phyloP scores from a whole-genome alignment of 2,797 vertebrate species.

The Acanthurus tractus region DNA sequence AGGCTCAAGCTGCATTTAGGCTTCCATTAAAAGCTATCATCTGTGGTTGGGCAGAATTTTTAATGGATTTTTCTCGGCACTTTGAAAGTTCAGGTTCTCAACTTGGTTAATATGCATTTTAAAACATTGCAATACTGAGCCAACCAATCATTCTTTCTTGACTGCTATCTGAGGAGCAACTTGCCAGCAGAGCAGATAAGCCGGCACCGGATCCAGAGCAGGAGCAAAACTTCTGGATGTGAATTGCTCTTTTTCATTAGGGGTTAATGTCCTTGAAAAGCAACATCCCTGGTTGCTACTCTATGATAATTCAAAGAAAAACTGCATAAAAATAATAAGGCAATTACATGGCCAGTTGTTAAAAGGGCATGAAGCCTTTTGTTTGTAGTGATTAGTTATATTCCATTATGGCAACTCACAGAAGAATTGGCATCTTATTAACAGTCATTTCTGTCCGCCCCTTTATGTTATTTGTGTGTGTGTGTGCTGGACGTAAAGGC shows the following conservation, averaged over 20 bases:
- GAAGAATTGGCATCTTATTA: constrained; percentile 24
- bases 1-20: constrained; percentile 74
- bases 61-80: constrained; percentile 66
- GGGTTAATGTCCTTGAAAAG: constrained; percentile 49
- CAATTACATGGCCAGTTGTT: constrained; percentile 32
- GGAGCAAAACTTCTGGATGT: constrained; percentile 20
- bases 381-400: constrained; percentile 38
- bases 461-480: constrained; percentile 12
- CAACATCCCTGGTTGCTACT: constrained; percentile 26
- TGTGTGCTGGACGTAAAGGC: constrained; percentile 4
- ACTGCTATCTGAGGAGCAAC: constrained; percentile 43
- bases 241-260: constrained; percentile 31
- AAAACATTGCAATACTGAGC: constrained; percentile 47
- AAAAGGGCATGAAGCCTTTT: constrained; percentile 37
- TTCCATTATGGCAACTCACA: constrained; percentile 3
- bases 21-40: constrained; percentile 79
- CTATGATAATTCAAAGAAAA: constrained; percentile 33
- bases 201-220: constrained; percentile 26
- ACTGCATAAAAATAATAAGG: constrained; percentile 16
- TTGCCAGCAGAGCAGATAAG: constrained; percentile 30
- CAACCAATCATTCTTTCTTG: constrained; percentile 35
- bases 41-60: constrained; percentile 68
- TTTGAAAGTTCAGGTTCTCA: constrained; percentile 59
- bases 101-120: constrained; percentile 61
- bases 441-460: not conserved